phyloP scores from a whole-genome alignment of 2,888 invertebrate genomes.

The Dryobotodes eremita region DNA sequence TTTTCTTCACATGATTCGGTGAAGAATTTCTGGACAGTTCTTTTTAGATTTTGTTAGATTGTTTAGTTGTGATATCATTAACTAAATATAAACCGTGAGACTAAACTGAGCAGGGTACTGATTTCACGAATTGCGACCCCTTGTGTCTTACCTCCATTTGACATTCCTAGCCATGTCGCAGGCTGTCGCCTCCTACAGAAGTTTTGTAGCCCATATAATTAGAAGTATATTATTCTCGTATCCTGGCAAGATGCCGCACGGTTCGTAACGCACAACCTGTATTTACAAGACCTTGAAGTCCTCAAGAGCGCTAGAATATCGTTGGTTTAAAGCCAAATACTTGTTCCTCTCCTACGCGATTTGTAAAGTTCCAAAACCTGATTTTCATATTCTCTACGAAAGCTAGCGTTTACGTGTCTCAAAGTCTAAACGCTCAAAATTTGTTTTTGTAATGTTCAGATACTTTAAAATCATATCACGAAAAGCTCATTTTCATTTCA shows the following conservation, averaged over 20 bases:
- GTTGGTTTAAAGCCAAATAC: constrained; percentile 54
- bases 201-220: constrained; percentile 40
- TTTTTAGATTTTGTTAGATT: background rate
- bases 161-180: background rate
- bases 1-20: background rate
- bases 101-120: background rate
- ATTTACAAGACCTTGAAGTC: constrained; percentile 37
- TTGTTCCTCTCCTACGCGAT: constrained; percentile 31
- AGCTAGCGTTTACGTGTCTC: constrained; percentile 2
- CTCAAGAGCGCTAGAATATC: constrained; percentile 41
- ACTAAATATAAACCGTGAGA: background rate
- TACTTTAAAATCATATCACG: background rate
- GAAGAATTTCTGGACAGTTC: background rate
- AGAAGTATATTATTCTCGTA: constrained; percentile 53
- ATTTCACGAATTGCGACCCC: background rate
- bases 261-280: constrained; percentile 45
- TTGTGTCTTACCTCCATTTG: constrained; percentile 2
- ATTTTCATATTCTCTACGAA: constrained; percentile 11
- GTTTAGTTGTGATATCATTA: background rate
- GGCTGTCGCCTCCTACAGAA: constrained; percentile 2
- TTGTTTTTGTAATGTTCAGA: background rate
- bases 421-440: background rate
- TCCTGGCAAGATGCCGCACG: constrained; percentile 60
- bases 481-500: constrained; percentile 14
- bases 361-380: constrained; percentile 18